Base-by-base conservation (phyloP, 2,113 vertebrate species). In the Gadus macrocephalus region DNA sequence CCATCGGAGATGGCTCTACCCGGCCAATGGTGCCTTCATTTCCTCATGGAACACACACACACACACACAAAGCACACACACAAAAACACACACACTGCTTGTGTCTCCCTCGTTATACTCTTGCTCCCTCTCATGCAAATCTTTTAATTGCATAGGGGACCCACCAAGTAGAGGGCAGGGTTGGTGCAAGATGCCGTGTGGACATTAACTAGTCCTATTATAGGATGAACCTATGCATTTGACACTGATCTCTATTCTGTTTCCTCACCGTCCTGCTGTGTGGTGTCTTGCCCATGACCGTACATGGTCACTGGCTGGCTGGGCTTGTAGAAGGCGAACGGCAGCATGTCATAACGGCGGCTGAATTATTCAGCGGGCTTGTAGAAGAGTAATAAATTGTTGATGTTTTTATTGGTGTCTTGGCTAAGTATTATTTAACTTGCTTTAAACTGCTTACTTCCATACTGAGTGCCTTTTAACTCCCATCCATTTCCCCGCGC, bases 351-450 rank as follows among this genome's bases (percentile, higher is more conserved):
- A 84, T 86, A 86, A 89, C 78, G 73, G 79, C 81, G 76, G 71
- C 80, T 91, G 73, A 90, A 90, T 90, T 83, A 91, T 90, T 91
- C 78, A 90, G 80, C 75, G 79, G 78, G 84, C 87, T 84, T 66
- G 82, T 85, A 85, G 88, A 82, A 75, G 42, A 81, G 81, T 91
- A 90, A 92, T 91, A 92, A 92, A 91, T 90, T 91, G 88, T 79
- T 76, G 78, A 88, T 86, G 83, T 86, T 87, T 89, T 89, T 88
- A 91, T 90, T 90, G 90, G 87, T 90, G 86, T 83, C 86, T 89
- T 75, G 67, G 86, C 88, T 89, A 91, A 93, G 90, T 89, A 90
- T 91, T 91, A 91, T 92, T 92, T 92, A 92, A 92, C 91, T 89
- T 86, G 85, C 86, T 92, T 89, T 91, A 92, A 91, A 90, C 85